phyloP scores from a whole-genome alignment of 2,797 vertebrate species.

The Siniperca scherzeri region DNA sequence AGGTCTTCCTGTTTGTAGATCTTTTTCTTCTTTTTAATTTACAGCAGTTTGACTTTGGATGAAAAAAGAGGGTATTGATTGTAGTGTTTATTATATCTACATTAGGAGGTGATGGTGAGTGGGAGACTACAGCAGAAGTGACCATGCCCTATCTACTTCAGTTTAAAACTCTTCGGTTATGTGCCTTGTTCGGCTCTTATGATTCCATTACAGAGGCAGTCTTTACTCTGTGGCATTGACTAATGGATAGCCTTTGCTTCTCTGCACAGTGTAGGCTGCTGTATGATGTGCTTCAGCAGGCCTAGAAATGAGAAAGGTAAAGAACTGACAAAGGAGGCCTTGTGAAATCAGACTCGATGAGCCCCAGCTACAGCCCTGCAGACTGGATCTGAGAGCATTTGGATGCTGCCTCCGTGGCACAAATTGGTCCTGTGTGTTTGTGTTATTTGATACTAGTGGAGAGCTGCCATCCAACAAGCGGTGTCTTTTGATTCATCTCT shows the following conservation, averaged over 20 bases:
- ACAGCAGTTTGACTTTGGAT: slow-evolving; percentile 31
- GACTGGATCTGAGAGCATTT: slow-evolving; percentile 49
- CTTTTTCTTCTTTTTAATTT: slow-evolving; percentile 20
- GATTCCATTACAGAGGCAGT: slow-evolving; percentile 70
- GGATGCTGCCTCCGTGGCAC: slow-evolving; percentile 29
- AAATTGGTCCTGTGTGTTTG: slow-evolving; percentile 54
- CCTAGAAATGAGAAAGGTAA: slow-evolving; percentile 73
- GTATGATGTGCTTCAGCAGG: slow-evolving; percentile 72
- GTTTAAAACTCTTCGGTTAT: slow-evolving; percentile 50
- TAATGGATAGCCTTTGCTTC: slow-evolving; percentile 75
- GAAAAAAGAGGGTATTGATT: slow-evolving; percentile 26
- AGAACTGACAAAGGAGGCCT: slow-evolving; percentile 55
- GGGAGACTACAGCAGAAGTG: slow-evolving; percentile 16
- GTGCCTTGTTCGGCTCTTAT: slow-evolving; percentile 53
- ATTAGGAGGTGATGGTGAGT: slow-evolving; percentile 38
- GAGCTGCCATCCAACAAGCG: slow-evolving; percentile 36
- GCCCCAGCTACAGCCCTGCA: slow-evolving; percentile 37
- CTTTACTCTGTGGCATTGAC: slow-evolving; percentile 71
- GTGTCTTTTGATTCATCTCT: slow-evolving; percentile 62
- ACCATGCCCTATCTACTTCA: slow-evolving; percentile 24
- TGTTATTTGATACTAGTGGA: slow-evolving; percentile 50
- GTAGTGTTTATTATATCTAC: slow-evolving; percentile 41
- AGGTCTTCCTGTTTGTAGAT: slow-evolving; percentile 29
- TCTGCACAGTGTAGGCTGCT: slow-evolving; percentile 53
- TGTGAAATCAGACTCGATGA: slow-evolving; percentile 51